Evolutionary conservation across 2,113 vertebrate genomes (phyloP).

Genomic region (Heterotis niloticus): DNA sequence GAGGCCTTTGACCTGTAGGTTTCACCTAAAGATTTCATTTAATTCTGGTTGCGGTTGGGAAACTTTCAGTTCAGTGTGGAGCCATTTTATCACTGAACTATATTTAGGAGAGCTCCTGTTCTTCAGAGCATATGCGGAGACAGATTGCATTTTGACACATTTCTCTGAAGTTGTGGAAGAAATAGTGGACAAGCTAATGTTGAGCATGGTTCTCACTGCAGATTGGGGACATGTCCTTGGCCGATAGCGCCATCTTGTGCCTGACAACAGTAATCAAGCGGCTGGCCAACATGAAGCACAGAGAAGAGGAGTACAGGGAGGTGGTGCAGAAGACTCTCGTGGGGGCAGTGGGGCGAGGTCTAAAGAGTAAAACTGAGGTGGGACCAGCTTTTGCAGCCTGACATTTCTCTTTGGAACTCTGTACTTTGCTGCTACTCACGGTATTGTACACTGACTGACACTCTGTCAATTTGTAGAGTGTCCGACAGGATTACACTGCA

Average conservation of each 20-base stretch:
- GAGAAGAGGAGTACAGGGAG: constrained; percentile 76
- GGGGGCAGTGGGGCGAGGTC: constrained; percentile 76
- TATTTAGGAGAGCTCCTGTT: neutral
- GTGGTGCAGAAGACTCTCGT: constrained; percentile 79
- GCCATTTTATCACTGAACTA: neutral
- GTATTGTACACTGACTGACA: neutral
- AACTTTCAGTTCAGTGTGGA: neutral
- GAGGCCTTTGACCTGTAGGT: neutral
- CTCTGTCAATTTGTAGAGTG: constrained; percentile 61
- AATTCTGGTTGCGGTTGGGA: neutral
- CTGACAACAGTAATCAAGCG: constrained; percentile 72
- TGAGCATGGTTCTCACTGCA: constrained; percentile 39
- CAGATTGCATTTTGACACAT: neutral
- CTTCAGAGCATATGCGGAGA: neutral
- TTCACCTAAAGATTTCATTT: neutral
- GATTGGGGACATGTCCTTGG: constrained; percentile 93
- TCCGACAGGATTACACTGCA: constrained; percentile 87
- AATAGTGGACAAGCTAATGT: neutral
- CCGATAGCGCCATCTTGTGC: constrained; percentile 84
- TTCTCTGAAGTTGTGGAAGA: neutral
- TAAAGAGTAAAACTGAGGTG: constrained; percentile 87
- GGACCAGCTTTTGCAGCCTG: neutral
- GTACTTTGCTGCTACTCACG: neutral
- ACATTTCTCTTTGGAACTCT: neutral
- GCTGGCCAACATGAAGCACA: constrained; percentile 62